Conservation (phyloP, 2,797 vertebrate genomes). For the Hippoglossus hippoglossus region DNA sequence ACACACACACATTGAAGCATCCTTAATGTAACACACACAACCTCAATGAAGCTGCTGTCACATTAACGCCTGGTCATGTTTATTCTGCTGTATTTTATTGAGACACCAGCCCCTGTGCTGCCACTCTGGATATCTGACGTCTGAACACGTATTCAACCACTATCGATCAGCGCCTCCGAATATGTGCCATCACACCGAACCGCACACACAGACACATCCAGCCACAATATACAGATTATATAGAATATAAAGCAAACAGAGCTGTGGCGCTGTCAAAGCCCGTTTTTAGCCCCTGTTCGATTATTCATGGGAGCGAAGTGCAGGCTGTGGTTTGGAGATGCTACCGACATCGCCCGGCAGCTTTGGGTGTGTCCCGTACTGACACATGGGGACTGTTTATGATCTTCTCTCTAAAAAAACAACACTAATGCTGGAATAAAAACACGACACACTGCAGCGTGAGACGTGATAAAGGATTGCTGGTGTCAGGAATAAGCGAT, state of each 20-base stretch:
- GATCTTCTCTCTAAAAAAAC: conserved; percentile 38
- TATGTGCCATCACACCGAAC: conserved; percentile 65
- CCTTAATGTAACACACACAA: conserved; percentile 34
- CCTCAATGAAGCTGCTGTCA: conserved; percentile 10
- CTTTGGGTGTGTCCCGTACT: conserved; percentile 88
- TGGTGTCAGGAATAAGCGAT: conserved; percentile 9
- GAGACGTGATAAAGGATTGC: not conserved
- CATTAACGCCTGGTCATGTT: conserved; percentile 17
- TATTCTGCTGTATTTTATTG: conserved; percentile 21
- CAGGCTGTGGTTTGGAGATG: conserved; percentile 77
- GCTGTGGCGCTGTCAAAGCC: conserved; percentile 40
- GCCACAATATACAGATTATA: conserved; percentile 55
- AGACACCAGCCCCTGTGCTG: conserved; percentile 27
- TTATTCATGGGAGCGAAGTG: conserved; percentile 57
- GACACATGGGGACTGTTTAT: conserved; percentile 84
- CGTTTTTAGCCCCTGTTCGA: conserved; percentile 36
- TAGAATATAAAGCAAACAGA: conserved; percentile 45
- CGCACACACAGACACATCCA: conserved; percentile 49
- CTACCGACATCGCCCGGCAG: conserved; percentile 80
- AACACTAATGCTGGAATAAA: not conserved
- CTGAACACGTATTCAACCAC: conserved; percentile 70
- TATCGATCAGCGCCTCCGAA: conserved; percentile 72
- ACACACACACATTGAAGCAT: conserved; percentile 42
- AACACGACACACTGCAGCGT: not conserved
- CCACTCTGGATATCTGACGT: conserved; percentile 60